Evolutionary conservation across 2,113 vertebrate genomes (phyloP).

Genomic region (Hypocryptadius cinnamomeus): DNA sequence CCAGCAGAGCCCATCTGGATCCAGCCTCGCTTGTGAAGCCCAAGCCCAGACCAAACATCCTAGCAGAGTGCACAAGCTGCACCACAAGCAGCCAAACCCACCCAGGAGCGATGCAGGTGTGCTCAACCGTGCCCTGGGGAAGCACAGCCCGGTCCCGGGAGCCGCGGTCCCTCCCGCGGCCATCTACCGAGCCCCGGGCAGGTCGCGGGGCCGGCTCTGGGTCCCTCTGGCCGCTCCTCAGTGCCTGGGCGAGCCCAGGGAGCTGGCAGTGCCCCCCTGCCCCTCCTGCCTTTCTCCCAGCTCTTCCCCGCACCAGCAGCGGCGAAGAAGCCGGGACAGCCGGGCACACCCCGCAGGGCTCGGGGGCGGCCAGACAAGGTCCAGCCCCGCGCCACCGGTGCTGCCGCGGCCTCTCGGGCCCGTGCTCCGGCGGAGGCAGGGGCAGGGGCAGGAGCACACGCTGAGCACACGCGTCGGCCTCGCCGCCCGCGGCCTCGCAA

Average conservation of each 20-base stretch:
- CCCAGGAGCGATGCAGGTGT: neutral
- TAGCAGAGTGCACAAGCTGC: neutral
- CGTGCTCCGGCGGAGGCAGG: neutral
- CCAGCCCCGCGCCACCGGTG: neutral
- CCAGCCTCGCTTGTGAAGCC: neutral
- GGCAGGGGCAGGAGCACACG: neutral
- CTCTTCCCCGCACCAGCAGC: neutral
- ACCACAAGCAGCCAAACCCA: neutral
- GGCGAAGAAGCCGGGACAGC: too few relatives aligned
- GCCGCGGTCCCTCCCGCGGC: neutral
- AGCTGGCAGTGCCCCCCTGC: neutral
- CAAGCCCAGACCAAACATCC: neutral
- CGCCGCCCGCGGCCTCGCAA: neutral
- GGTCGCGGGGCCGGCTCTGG: fast-evolving
- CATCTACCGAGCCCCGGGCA: neutral
- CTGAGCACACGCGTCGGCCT: neutral
- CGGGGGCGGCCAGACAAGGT: neutral
- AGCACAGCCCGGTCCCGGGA: neutral
- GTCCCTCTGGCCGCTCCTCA: neutral
- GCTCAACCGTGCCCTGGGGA: neutral
- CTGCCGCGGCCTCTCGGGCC: neutral
- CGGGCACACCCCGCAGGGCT: neutral
- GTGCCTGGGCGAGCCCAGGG: neutral
- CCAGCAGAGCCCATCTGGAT: neutral
- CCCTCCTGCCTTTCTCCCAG: neutral